phyloP scores from a whole-genome alignment of 2,113 vertebrate genomes.

The Lathamus discolor region DNA sequence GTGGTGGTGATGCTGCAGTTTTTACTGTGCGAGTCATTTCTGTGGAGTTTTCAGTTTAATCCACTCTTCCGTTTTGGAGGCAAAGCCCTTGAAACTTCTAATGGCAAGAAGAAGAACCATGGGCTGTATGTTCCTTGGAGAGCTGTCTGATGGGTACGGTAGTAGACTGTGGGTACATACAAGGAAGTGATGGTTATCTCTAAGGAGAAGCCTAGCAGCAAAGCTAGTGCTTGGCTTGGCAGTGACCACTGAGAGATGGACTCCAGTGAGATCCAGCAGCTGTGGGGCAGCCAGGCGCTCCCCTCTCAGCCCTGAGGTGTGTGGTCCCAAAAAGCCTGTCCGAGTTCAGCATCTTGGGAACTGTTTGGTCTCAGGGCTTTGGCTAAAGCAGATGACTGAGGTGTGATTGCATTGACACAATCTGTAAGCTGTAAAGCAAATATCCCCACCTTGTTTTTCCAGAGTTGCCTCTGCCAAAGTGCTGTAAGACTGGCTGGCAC shows the following conservation, averaged over 20 bases:
- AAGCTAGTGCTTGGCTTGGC: rapidly evolving
- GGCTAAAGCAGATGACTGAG: not conserved
- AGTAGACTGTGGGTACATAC: not conserved
- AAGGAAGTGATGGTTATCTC: not conserved
- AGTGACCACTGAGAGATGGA: not conserved
- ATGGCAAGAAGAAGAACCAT: not conserved
- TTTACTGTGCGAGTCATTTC: not conserved
- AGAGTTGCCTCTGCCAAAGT: not conserved
- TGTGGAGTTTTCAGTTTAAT: not conserved
- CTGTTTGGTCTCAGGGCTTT: not conserved
- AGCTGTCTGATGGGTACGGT: too few relatives aligned
- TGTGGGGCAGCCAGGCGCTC: not conserved
- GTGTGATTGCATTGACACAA: not conserved
- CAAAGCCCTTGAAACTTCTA: not conserved
- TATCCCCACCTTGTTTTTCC: not conserved
- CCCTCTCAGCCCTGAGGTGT: rapidly evolving
- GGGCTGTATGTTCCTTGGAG: rapidly evolving
- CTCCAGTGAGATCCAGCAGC: not conserved
- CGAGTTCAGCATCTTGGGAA: rapidly evolving
- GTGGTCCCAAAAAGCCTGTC: not conserved
- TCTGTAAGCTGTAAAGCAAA: not conserved
- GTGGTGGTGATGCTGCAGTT: not conserved
- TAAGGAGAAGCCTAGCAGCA: not conserved
- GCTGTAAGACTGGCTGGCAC: not conserved
- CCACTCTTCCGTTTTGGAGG: not conserved